Evolutionary conservation across 2,797 vertebrate species (phyloP), one percentile per base, ranked within the genome.

Genomic region (Sphaeramia orbicularis): DNA sequence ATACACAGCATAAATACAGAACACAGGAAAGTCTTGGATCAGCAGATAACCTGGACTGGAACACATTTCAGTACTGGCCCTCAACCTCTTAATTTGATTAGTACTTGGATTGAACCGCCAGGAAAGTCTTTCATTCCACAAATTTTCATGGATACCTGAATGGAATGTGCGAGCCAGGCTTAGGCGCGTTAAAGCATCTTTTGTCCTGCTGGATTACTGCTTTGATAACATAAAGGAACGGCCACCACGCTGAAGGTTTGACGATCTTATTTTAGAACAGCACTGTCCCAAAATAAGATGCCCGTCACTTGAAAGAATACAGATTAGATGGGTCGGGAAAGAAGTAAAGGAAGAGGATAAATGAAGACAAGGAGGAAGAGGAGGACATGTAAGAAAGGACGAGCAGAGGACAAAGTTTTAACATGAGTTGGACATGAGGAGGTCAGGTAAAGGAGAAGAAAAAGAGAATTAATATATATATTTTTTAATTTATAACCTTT

Each of bases 91-190:
- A n/a, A n/a, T n/a, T n/a, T n/a, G n/a, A n/a, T n/a, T n/a, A n/a
- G n/a, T n/a, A n/a, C n/a, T n/a, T n/a, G n/a, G n/a, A n/a, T n/a
- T n/a, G n/a, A n/a, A n/a, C n/a, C n/a, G n/a, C n/a, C n/a, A n/a
- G n/a, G n/a, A n/a, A n/a, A n/a, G n/a, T n/a, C n/a, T n/a, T n/a
- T n/a, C n/a, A n/a, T n/a, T n/a, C n/a, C n/a, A n/a, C n/a, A n/a
- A n/a, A n/a, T n/a, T n/a, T n/a, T n/a, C n/a, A n/a, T n/a, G n/a
- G n/a, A n/a, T n/a, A 19, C 10, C 53, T 37, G 32, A 45, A 71
- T 61, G 59, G 48, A 48, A 76, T 67, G 1, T 40, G 66, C 69
- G 76, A 64, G 64, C 21, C 43, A 27, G 4, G 50, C 10, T 65
- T 68, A 44, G 40, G 75, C 24, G 15, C n/a, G n/a, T n/a, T n/a